Evolutionary conservation across 2,113 vertebrate species (phyloP).

Genomic region (Clarias magur): DNA sequence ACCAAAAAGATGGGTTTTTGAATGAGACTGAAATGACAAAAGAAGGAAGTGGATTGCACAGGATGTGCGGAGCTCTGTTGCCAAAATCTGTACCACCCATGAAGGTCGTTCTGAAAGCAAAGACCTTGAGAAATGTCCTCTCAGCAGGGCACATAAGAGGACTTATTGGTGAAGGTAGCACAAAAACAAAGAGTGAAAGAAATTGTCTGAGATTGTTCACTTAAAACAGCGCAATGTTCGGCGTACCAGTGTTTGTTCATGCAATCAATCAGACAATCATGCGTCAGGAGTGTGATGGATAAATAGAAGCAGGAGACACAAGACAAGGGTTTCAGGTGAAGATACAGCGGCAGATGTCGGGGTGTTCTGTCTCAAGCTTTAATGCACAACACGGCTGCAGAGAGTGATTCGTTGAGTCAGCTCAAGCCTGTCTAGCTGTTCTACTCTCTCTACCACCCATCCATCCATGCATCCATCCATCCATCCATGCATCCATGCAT

Average conservation of each 20-base stretch:
- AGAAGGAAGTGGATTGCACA: not conserved
- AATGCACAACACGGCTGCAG: not conserved
- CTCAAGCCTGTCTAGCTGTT: not conserved
- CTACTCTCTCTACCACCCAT: no score
- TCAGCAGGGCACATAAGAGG: not conserved
- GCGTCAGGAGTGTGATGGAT: not conserved
- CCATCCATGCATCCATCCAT: no score
- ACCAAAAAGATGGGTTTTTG: not conserved
- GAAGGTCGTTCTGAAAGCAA: slow-evolving; percentile 10
- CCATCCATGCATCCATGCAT: no score
- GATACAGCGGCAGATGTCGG: not conserved
- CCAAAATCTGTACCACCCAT: not conserved
- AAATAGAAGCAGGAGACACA: not conserved
- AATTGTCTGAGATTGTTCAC: not conserved
- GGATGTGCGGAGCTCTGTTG: not conserved
- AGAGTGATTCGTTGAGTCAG: not conserved
- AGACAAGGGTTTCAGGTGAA: not conserved
- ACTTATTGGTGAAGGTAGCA: not conserved
- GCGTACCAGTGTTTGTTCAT: not conserved
- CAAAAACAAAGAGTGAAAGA: not conserved
- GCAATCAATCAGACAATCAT: not conserved
- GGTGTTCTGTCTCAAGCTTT: not conserved
- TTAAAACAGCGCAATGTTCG: not conserved
- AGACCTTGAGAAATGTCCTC: slow-evolving; percentile 13
- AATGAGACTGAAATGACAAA: not conserved